Evolutionary conservation across 2,797 vertebrate genomes (phyloP).

Genomic region (Pantherophis alleghaniensis): DNA sequence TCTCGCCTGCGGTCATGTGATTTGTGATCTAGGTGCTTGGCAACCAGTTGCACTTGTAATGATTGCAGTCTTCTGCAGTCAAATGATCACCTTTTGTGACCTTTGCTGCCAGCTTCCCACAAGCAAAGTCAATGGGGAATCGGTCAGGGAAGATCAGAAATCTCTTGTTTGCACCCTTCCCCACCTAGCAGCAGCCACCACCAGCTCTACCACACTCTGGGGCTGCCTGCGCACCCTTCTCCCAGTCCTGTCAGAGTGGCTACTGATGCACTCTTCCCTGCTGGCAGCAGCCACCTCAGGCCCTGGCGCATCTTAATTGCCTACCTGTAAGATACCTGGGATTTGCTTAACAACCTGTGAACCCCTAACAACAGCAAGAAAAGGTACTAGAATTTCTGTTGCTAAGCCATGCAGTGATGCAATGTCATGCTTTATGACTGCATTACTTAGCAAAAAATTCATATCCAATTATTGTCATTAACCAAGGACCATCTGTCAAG

Average conservation of each 20-base stretch:
- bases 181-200: not conserved
- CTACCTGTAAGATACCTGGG: not conserved
- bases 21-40: not conserved
- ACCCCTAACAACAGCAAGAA: too few relatives aligned
- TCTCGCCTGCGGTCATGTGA: not conserved
- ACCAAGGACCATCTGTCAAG: not conserved
- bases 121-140: not conserved
- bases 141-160: not conserved
- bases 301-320: not conserved
- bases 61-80: not conserved
- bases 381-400: not conserved
- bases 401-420: not conserved
- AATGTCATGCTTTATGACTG: not conserved
- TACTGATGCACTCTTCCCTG: not conserved
- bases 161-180: not conserved
- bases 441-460: not conserved
- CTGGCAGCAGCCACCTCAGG: not conserved
- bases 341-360: not conserved
- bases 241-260: not conserved
- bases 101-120: not conserved
- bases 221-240: not conserved
- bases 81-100: not conserved
- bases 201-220: not conserved
- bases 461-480: not conserved
- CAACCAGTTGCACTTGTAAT: not conserved